Base-by-base conservation (phyloP, 2,113 vertebrate genomes). In the Dinomys branickii region DNA sequence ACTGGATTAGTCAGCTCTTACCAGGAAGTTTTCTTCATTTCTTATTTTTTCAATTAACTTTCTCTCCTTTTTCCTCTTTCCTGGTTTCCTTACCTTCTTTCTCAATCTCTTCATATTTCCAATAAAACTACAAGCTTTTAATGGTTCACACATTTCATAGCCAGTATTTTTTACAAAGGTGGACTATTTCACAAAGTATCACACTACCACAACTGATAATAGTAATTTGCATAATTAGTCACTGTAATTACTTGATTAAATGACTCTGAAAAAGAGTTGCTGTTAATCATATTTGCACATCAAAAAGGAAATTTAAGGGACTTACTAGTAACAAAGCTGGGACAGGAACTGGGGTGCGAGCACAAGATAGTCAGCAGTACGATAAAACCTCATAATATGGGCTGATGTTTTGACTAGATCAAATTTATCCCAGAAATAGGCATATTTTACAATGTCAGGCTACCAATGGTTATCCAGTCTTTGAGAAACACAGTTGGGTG, bases 221-320 rank as follows among this genome's bases (percentile, higher is more conserved):
- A 59, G 50, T 13, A 44, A 71, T 94, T 80, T 95, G n/a, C 65
- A 61, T 80, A 91, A 89, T 83, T 84, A 89, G 50, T 73, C 92
- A 95, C 50, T 38, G 17, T 87, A 94, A 89, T 91, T 89, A 94
- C 41, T 81, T 94, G 30, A 86, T 59, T 91, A 92, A 95, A 73
- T 82, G n/a, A 85, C 47, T 82, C 69, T 54, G 35, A 95, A 94
- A 88, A 35, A 47, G 35, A 80, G 12, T 3, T 52, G 26, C 12
- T 63, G 16, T 87, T 93, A 87, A 93, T 85, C 59, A 47, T 19
- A 96, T 77, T 80, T 87, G 11, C 41, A 89, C 24, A 90, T 69
- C 3, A 38, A 24, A 16, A 96, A 80, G 82, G 88, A 92, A 92
- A 11, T 61, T 95, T 78, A 85, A 41, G 24, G 24, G n/a, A n/a